Percentiles rank a stretch among this genome's conserved stretches.
Evolutionary conservation across 2,797 vertebrate species (phyloP).

Genomic region (Galaxias olidus): DNA sequence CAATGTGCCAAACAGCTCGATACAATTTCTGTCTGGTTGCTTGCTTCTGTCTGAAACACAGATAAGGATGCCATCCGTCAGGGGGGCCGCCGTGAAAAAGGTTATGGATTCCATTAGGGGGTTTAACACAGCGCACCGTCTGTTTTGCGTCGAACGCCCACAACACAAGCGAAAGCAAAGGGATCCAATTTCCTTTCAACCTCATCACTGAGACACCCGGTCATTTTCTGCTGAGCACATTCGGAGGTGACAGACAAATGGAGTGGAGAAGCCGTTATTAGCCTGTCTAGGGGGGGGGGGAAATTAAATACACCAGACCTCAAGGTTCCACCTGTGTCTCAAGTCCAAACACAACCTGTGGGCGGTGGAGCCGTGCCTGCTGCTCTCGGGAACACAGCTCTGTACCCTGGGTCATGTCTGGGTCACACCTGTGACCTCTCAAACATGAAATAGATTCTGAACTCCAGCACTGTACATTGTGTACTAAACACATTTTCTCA

Average conservation of each 20-base stretch:
- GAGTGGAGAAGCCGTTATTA: conserved; percentile 60
- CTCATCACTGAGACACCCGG: conserved; percentile 70
- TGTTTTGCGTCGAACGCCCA: conserved; percentile 51
- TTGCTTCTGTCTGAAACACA: conserved; percentile 41
- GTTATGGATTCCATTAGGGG: conserved; percentile 67
- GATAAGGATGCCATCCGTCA: conserved; percentile 69
- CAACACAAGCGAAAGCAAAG: conserved; percentile 60
- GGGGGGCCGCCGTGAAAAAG: conserved; percentile 35
- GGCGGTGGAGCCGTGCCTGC: no score
- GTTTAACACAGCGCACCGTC: conserved; percentile 54
- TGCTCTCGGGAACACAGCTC: no score
- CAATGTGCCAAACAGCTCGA: conserved; percentile 42
- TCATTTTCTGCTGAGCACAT: conserved; percentile 60
- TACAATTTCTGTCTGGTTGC: conserved; percentile 47
- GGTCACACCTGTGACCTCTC: no score
- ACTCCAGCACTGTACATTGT: no score
- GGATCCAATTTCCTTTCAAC: conserved; percentile 71
- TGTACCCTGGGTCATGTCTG: no score
- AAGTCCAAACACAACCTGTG: conserved; percentile 19
- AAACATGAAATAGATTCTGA: no score
- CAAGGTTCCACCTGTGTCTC: conserved; percentile 26
- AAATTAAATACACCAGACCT: conserved; percentile 31
- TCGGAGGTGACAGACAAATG: conserved; percentile 52
- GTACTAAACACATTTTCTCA: no score
- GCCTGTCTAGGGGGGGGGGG: conserved; percentile 47